phyloP scores from a whole-genome alignment of 2,113 vertebrate species.

The Tenebrosternarchus preto region DNA sequence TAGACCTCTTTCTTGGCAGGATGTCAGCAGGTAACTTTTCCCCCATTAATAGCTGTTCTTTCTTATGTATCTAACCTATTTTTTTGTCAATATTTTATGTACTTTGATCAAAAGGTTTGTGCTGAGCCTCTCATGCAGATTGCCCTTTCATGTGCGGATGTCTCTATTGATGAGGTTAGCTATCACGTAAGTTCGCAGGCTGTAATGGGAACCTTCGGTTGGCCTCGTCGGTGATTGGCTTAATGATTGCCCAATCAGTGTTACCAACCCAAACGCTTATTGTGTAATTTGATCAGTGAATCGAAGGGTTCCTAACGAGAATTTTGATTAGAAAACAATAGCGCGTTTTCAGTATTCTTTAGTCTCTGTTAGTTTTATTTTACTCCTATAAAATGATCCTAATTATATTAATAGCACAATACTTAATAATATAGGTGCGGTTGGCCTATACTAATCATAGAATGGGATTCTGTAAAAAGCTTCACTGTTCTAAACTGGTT shows the following conservation, averaged over 20 bases:
- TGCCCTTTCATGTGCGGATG: slow-evolving; percentile 12
- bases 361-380: background rate
- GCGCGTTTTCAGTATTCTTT: background rate
- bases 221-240: slow-evolving; percentile 27
- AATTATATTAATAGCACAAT: too few species aligned
- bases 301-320: slow-evolving; percentile 5
- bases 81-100: background rate
- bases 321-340: background rate
- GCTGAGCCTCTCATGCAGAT: background rate
- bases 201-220: background rate
- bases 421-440: too few species aligned
- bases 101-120: background rate
- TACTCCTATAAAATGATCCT: too few species aligned
- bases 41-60: background rate
- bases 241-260: slow-evolving; percentile 30
- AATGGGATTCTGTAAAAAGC: too few species aligned
- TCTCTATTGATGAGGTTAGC: background rate
- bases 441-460: too few species aligned
- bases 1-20: background rate
- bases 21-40: background rate
- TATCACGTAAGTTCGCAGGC: background rate
- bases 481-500: too few species aligned
- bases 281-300: slow-evolving; percentile 37
- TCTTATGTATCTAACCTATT: background rate
- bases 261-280: slow-evolving; percentile 16